Evolutionary conservation across 2,888 invertebrate genomes (phyloP).

Genomic region (Eupithecia insigniata): DNA sequence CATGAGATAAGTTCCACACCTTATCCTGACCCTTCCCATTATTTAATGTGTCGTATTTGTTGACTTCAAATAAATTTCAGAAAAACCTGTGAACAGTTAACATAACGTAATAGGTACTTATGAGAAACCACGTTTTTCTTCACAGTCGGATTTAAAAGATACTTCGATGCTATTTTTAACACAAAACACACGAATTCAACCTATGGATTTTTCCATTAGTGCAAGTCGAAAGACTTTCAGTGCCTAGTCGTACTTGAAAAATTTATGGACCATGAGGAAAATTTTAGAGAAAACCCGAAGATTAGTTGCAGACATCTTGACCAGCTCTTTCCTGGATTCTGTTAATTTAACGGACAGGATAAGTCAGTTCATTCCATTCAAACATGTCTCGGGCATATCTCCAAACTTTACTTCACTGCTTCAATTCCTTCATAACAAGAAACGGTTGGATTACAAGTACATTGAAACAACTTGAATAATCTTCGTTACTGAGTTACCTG

Average conservation of each 20-base stretch:
- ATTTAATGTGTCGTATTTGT: not conserved
- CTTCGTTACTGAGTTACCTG: not conserved
- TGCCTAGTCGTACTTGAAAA: constrained; percentile 5
- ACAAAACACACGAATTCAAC: not conserved
- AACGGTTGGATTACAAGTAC: not conserved
- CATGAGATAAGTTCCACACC: not conserved
- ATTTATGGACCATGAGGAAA: constrained; percentile 5
- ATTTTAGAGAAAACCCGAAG: not conserved
- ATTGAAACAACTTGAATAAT: not conserved
- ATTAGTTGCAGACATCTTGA: constrained; percentile 6
- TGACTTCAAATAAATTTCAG: not conserved
- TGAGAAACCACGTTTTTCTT: not conserved
- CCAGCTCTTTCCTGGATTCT: not conserved
- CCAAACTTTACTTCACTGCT: not conserved
- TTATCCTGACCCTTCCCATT: too few species aligned
- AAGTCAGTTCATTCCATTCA: not conserved
- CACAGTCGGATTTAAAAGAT: not conserved
- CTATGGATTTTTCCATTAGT: constrained; percentile 3
- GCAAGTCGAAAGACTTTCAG: constrained; percentile 5
- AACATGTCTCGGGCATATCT: not conserved
- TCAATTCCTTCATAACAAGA: not conserved
- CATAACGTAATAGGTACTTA: not conserved
- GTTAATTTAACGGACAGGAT: not conserved
- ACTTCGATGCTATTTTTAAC: not conserved
- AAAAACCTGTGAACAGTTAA: not conserved